Base-by-base conservation (phyloP, 2,113 vertebrate genomes). In the Tupaia chinensis region DNA sequence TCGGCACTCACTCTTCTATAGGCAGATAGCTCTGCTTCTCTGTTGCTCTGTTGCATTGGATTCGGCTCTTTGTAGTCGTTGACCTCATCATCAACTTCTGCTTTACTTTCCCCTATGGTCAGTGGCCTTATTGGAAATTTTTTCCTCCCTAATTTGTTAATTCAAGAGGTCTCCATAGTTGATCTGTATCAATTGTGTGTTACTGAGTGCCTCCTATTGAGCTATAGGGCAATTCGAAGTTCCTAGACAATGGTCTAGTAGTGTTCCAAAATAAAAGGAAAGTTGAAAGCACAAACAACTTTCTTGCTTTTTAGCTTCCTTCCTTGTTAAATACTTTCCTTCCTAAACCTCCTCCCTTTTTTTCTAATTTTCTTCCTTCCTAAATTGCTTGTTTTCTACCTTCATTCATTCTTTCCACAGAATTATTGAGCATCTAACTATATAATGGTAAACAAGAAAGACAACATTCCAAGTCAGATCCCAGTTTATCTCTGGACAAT, bases 21-120 rank as follows among this genome's bases (percentile, higher is more conserved):
- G 23, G 25, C 69, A 81, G 68, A 70, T 9, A 34, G 66, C 83
- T 66, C 54, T 61, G 32, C 73, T 72, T 91, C 69, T 73, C 95
- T 77, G 58, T 29, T 89, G 68, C 87, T 69, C 19, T 85, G 29
- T 84, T 74, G 8, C 73, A 63, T 58, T 93, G 60, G n/a, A 74
- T 77, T 22, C 61, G 23, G 65, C n/a, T 82, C 77, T 70, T 27
- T 86, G n/a, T 56, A 82, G 74, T 65, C 74, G 22, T 93, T 84
- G 68, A 54, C 61, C 80, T 70, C 63, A 66, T 81, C 65, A 7
- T 72, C 0, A 9, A 65, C 34, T 34, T 60, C 13, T 12, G 34
- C 91, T 96, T 96, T 96, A 60, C 44, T 97, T 95, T 88, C 73
- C n/a, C 66, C 34, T 63, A 44, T 77, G 73, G 29, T 74, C 34